A percentile compares a stretch with the other conserved stretches of the same genome.
Conservation (phyloP, 2,113 vertebrate species). For the Pontoporia blainvillei region DNA sequence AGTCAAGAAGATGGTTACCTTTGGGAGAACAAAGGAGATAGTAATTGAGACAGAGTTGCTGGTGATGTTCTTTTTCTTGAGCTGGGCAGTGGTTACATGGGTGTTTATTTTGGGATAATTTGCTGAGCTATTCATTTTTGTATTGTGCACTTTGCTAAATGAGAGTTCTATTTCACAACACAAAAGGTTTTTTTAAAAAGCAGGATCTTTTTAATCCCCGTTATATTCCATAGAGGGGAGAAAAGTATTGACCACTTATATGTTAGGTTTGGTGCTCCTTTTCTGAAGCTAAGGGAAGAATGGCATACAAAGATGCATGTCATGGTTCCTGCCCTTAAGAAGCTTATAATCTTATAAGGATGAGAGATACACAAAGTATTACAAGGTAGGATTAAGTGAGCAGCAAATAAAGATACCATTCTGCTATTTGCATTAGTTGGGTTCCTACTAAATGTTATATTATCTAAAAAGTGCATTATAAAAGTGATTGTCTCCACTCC, state of each 20-base stretch:
- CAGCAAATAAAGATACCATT: background rate
- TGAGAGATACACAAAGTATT: background rate
- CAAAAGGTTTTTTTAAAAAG: background rate
- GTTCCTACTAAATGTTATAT: background rate
- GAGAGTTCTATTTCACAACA: background rate
- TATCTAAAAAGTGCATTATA: slow-evolving; percentile 3
- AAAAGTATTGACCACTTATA: background rate
- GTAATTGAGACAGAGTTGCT: background rate
- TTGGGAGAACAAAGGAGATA: background rate
- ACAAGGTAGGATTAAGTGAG: background rate
- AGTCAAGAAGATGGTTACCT: background rate
- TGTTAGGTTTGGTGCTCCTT: background rate
- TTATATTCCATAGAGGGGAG: background rate
- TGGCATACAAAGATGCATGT: background rate
- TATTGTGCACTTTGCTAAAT: background rate
- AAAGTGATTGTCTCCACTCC: background rate
- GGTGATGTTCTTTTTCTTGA: background rate
- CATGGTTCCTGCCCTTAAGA: background rate
- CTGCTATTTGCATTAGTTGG: background rate
- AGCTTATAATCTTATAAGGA: background rate
- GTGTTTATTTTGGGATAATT: background rate
- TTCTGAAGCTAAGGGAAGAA: background rate
- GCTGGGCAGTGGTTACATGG: background rate
- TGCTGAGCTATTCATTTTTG: background rate
- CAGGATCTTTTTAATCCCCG: background rate